Percentiles rank a stretch among this genome's conserved stretches.
Evolutionary conservation across 2,113 vertebrate species (phyloP).

Genomic region (Merops nubicus): DNA sequence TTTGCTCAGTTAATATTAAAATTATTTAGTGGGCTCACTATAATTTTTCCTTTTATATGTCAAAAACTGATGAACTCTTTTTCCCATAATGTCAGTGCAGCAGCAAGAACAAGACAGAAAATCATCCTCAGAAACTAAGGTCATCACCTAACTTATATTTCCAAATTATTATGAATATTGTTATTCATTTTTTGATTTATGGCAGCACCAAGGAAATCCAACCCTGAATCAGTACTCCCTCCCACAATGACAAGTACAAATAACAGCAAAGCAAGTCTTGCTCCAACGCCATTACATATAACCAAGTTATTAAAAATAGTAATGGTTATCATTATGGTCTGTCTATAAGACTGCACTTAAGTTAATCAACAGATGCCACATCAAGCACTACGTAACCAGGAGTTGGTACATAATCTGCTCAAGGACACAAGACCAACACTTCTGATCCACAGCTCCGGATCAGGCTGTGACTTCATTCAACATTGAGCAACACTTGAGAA

Average conservation of each 20-base stretch:
- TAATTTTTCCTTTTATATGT: neutral
- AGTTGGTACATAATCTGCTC: neutral
- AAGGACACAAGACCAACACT: neutral
- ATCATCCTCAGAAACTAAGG: neutral
- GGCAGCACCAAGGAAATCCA: neutral
- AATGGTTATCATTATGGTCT: neutral
- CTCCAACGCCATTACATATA: neutral
- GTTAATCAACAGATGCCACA: neutral
- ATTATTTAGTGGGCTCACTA: neutral
- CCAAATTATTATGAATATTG: neutral
- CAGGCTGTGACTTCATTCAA: neutral
- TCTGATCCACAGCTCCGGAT: neutral
- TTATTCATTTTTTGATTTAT: neutral
- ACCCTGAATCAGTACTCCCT: neutral
- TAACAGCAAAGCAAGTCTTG: neutral
- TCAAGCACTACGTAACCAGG: neutral
- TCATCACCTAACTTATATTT: neutral
- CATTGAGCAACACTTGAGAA: neutral
- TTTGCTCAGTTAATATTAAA: neutral
- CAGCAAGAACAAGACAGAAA: neutral
- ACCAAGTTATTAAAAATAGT: conserved; percentile 11
- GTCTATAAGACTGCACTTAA: neutral
- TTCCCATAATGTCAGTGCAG: neutral
- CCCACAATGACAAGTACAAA: neutral
- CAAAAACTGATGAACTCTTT: neutral